Percentiles rank a stretch among this genome's conserved stretches.
These are phyloP conservation scores for Latheticus oryzae DNA, from an alignment of 2,888 invertebrate species.

Conservation along the genomic window DNA sequence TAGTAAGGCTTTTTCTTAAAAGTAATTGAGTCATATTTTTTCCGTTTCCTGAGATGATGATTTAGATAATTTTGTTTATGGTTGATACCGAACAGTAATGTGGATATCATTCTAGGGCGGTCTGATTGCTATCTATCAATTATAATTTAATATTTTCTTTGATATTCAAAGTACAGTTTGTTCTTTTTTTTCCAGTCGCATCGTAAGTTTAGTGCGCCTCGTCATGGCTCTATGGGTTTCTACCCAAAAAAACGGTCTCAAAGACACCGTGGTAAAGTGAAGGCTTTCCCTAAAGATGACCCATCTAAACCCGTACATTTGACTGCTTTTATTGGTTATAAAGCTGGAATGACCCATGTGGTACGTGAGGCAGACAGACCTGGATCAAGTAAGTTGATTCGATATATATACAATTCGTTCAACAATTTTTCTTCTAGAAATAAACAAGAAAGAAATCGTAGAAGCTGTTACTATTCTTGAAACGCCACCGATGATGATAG, in stretches of 20 bases:
- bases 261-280: conserved; percentile 98
- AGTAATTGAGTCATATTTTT: not conserved
- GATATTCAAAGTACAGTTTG: conserved; percentile 2
- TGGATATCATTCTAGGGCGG: conserved; percentile 81
- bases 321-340: conserved; percentile 97
- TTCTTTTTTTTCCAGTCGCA: conserved; percentile 83
- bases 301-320: conserved; percentile 95
- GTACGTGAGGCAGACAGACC: conserved; percentile 98
- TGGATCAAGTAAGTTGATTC: conserved; percentile 90
- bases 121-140: conserved; percentile 67
- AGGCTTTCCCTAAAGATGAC: conserved; percentile 99
- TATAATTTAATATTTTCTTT: not conserved
- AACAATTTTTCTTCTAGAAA: conserved; percentile 72
- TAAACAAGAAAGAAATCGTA: conserved; percentile 99
- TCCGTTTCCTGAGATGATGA: conserved; percentile 70
- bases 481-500: conserved; percentile 97
- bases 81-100: conserved; percentile 73
- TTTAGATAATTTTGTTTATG: conserved; percentile 73
- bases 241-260: conserved; percentile 98
- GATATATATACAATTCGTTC: no score
- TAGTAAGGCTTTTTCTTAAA: not conserved
- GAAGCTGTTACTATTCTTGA: conserved; percentile 99
- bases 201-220: conserved; percentile 99
- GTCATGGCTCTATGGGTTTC: conserved; percentile 99
- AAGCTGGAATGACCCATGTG: conserved; percentile 99